These are phyloP conservation scores for Lordiphosa clarofinis DNA, from an alignment of 1,140 invertebrate species.

Conservation along the genomic window DNA sequence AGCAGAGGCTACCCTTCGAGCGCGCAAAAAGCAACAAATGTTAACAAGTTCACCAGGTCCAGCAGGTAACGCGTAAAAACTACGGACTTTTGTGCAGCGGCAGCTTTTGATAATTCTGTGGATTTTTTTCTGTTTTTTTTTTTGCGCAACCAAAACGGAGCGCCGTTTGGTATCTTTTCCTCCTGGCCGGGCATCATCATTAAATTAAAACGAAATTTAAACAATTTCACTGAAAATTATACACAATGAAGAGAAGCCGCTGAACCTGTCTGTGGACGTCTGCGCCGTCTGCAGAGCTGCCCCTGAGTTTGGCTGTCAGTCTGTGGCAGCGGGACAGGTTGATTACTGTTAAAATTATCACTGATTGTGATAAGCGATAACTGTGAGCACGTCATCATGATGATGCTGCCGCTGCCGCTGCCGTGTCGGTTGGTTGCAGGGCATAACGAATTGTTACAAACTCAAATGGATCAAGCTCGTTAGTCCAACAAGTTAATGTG, in stretches of 20 bases:
- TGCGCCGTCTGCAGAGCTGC: conserved; percentile 49
- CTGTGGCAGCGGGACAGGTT: conserved; percentile 64
- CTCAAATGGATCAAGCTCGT: conserved; percentile 71
- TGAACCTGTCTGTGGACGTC: conserved; percentile 8
- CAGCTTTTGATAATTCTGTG: conserved; percentile 73
- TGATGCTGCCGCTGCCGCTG: conserved; percentile 30
- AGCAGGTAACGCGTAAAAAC: conserved; percentile 48
- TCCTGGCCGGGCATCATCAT: conserved; percentile 50
- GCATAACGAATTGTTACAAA: conserved; percentile 76
- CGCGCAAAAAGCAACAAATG: conserved; percentile 45
- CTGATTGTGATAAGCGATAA: conserved; percentile 79
- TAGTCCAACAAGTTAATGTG: conserved; percentile 76
- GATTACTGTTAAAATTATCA: conserved; percentile 79
- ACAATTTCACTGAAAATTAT: conserved; percentile 78
- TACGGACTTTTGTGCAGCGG: conserved; percentile 52
- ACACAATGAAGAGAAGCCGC: conserved; percentile 56
- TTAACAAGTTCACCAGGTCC: conserved; percentile 67
- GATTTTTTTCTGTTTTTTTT: conserved; percentile 32
- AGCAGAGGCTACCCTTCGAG: conserved; percentile 34
- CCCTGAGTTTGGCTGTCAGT: conserved; percentile 51
- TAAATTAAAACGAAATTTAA: conserved; percentile 79
- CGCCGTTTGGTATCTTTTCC: conserved; percentile 34
- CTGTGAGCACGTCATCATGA: conserved; percentile 66
- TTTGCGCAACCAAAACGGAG: conserved; percentile 63
- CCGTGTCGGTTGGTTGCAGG: conserved; percentile 19